These are phyloP conservation scores for Oncorhynchus clarkii DNA, from an alignment of 2,113 vertebrate genomes.

Conservation along the genomic window DNA sequence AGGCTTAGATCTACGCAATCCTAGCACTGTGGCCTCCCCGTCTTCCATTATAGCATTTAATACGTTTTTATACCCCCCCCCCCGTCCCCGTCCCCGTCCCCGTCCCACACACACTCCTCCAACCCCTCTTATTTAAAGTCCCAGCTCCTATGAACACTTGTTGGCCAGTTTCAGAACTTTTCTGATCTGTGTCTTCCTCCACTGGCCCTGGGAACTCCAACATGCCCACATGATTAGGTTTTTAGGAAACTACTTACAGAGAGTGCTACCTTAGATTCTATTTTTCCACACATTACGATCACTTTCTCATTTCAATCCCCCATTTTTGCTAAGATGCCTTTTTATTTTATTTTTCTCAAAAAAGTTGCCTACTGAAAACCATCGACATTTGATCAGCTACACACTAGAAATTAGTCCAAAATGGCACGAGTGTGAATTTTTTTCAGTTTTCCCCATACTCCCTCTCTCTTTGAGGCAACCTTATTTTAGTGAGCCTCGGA, in stretches of 20 bases:
- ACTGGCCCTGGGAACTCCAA: slow-evolving; percentile 7
- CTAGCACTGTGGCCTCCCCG: slow-evolving; percentile 93
- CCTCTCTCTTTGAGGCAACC: slow-evolving; percentile 55
- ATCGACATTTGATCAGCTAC: not conserved
- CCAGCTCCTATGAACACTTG: slow-evolving; percentile 53
- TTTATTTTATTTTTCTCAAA: not conserved
- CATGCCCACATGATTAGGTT: not conserved
- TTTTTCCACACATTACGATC: too few relatives aligned
- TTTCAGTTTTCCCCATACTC: slow-evolving; percentile 34
- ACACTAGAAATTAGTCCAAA: slow-evolving; percentile 13
- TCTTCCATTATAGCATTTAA: slow-evolving; percentile 94
- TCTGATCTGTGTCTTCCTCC: slow-evolving; percentile 7
- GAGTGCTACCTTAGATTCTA: not conserved
- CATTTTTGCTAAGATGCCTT: not conserved
- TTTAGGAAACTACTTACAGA: not conserved
- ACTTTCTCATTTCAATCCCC: too few relatives aligned
- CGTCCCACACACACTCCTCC: not conserved
- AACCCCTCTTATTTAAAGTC: slow-evolving; percentile 44
- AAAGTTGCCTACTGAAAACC: not conserved
- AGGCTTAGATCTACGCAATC: slow-evolving; percentile 96
- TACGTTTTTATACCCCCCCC: slow-evolving; percentile 83
- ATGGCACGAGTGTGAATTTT: slow-evolving; percentile 34
- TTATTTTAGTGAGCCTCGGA: slow-evolving; percentile 75
- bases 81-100: slow-evolving; percentile 13
- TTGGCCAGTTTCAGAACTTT: slow-evolving; percentile 44